Evolutionary conservation across 2,888 invertebrate species (phyloP).

Genomic region (Mythimna lalbum): DNA sequence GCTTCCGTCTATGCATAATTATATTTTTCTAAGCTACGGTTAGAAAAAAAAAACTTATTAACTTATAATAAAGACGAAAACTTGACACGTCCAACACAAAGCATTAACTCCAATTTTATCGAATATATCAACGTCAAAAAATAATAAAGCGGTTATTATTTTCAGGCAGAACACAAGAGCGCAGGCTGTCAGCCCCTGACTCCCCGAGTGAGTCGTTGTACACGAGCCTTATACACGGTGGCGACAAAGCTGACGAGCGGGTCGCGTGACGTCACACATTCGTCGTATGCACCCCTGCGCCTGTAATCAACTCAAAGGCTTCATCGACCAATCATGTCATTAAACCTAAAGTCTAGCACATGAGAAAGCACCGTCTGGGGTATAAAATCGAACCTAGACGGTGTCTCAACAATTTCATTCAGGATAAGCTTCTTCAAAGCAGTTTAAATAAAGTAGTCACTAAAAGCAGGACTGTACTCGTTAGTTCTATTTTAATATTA

Average conservation of each 20-base stretch:
- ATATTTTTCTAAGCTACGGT: too few relatives aligned
- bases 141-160: slow-evolving; percentile 45
- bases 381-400: not conserved
- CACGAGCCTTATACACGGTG: slow-evolving; percentile 65
- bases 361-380: not conserved
- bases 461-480: too few relatives aligned
- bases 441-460: not conserved
- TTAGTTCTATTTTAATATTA: not conserved
- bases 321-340: slow-evolving; percentile 43
- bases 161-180: slow-evolving; percentile 35
- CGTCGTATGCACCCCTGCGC: slow-evolving; percentile 65
- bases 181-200: slow-evolving; percentile 47
- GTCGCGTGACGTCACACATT: slow-evolving; percentile 84
- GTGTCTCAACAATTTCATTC: not conserved
- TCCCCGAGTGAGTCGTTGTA: slow-evolving; percentile 54
- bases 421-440: not conserved
- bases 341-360: slow-evolving; percentile 16
- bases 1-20: too few relatives aligned
- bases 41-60: too few relatives aligned
- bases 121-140: slow-evolving; percentile 15
- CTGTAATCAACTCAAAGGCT: slow-evolving; percentile 45
- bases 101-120: not conserved
- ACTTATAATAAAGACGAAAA: slow-evolving; percentile 5
- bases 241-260: slow-evolving; percentile 81
- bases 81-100: not conserved